These are phyloP conservation scores for Pangasius sanitwongsei DNA, from an alignment of 2,797 vertebrate species.

Conservation along the genomic window DNA sequence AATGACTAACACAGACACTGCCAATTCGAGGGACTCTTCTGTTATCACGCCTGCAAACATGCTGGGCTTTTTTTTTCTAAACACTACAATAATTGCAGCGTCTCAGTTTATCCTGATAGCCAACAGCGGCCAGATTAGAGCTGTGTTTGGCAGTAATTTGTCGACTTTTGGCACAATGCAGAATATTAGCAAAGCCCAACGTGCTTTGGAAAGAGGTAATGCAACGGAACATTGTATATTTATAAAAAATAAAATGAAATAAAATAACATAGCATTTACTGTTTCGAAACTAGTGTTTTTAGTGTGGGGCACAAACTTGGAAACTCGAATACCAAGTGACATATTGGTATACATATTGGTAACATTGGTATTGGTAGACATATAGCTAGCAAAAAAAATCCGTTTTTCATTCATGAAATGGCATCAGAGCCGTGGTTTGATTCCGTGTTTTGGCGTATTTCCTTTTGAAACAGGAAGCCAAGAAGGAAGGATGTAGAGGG, in stretches of 20 bases:
- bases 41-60: conserved; percentile 35
- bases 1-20: conserved; percentile 43
- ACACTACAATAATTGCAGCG: conserved; percentile 8
- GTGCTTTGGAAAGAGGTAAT: neutral
- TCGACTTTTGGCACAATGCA: neutral
- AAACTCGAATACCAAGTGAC: neutral
- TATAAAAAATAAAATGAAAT: neutral
- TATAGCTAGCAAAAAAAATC: too few species aligned
- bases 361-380: too few species aligned
- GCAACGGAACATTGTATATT: neutral
- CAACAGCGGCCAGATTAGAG: too few species aligned
- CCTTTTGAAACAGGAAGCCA: neutral
- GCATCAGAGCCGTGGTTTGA: neutral
- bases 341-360: too few species aligned
- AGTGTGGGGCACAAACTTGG: neutral
- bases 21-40: conserved; percentile 34
- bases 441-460: neutral
- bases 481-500: neutral
- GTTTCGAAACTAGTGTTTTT: too few species aligned
- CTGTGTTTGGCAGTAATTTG: neutral
- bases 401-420: too few species aligned
- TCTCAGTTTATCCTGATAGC: conserved; percentile 6
- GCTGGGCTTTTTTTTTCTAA: conserved; percentile 14
- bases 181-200: neutral
- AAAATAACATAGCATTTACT: neutral